Base-by-base conservation (phyloP, 2,888 invertebrate genomes). In the Macrophya annulata region DNA sequence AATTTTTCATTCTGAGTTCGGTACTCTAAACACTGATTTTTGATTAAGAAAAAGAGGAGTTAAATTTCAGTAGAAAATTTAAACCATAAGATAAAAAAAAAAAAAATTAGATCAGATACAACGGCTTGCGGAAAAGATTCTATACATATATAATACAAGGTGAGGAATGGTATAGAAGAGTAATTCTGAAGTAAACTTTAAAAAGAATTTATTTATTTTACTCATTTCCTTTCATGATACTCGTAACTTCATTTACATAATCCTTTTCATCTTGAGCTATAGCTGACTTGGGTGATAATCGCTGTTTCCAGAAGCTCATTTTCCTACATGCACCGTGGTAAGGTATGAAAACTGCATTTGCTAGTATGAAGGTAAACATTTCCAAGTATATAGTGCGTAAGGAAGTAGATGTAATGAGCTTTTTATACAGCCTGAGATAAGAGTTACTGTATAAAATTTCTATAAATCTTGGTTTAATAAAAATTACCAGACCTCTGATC, bases 391-490 rank as follows among this genome's bases (percentile, higher is more conserved):
- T 65, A 31, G 65, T 31, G 31, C 71, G 12, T 71, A 15, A 40
- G n/a, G 71, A 40, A 45, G 12, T 21, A 45, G 12, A 74, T 37
- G 45, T 15, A 43, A 81, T 15, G 21, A 43, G 15, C 40, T 17
- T 1, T 21, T 37, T 81, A 43, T 0, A 37, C 21, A 10, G 45
- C 25, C 43, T 43, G 25, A 40, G 12, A 81, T 81, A 62, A 62
- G 15, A 25, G 21, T 40, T 8, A 5, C 43, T 1, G 8, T 3
- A 31, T 81, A 15, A 21, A 59, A 62, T 81, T 62, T 25, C 43
- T 62, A 21, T 62, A 62, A 62, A 81, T 81, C 51, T 31, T 9
- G 62, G 43, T 59, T n/a, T 62, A 62, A 81, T 43, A 25, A 59
- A 51, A 40, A 81, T 81, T 43, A 81, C 25, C 40, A 40, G 21